These are phyloP conservation scores for Apis laboriosa DNA, from an alignment of 1,140 invertebrate species.

Conservation along the genomic window DNA sequence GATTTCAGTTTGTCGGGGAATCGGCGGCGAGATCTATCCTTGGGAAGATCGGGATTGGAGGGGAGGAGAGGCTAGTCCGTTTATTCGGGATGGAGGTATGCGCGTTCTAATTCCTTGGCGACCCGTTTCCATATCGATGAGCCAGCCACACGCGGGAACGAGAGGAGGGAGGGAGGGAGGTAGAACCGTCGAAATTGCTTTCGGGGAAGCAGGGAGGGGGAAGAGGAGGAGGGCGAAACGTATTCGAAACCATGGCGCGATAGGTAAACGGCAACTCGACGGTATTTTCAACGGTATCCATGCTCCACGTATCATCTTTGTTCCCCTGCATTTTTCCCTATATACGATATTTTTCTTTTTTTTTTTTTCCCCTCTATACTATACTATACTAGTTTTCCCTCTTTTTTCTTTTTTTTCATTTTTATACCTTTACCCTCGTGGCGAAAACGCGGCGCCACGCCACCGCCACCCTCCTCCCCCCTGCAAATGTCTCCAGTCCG, in stretches of 20 bases:
- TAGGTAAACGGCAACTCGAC: slow-evolving; percentile 31
- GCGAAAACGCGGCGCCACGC: not conserved
- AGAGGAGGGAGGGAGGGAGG: not conserved
- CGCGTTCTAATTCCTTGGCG: slow-evolving; percentile 48
- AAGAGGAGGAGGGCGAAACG: not conserved
- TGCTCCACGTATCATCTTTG: slow-evolving; percentile 34
- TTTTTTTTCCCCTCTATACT: not conserved
- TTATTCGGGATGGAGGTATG: slow-evolving; percentile 25
- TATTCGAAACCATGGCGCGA: slow-evolving; percentile 42
- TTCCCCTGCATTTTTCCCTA: slow-evolving; percentile 9
- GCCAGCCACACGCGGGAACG: not conserved
- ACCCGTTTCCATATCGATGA: slow-evolving; percentile 55
- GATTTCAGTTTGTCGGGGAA: not conserved
- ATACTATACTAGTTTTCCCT: not conserved
- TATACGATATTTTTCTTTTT: no score
- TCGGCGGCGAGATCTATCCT: slow-evolving; percentile 23
- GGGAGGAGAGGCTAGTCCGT: not conserved
- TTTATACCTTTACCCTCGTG: not conserved
- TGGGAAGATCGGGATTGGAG: not conserved
- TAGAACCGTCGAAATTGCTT: slow-evolving; percentile 42
- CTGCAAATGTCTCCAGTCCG: not conserved
- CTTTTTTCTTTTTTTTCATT: not conserved
- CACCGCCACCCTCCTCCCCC: no score
- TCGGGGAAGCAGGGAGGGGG: not conserved
- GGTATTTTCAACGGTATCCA: slow-evolving; percentile 15